phyloP scores from a whole-genome alignment of 1,140 invertebrate species.

The Ericerus pela region DNA sequence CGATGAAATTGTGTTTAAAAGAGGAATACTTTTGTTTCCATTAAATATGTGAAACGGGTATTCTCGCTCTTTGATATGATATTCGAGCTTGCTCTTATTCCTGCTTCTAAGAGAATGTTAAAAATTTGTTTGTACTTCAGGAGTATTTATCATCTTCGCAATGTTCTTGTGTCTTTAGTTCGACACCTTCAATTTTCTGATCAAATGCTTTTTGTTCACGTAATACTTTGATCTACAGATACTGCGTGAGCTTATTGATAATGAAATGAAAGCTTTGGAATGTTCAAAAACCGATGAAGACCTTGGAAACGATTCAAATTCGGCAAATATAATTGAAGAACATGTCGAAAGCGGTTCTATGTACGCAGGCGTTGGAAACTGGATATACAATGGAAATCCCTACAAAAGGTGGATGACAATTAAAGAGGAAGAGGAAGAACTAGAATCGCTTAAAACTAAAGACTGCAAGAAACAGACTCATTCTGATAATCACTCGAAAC shows the following conservation, averaged over 20 bases:
- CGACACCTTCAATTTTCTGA: no score
- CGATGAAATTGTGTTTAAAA: no score
- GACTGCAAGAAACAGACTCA: no score
- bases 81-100: no score
- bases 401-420: conserved; percentile 13
- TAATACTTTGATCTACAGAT: conserved; percentile 3
- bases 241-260: conserved; percentile 14
- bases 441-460: neutral
- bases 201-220: no score
- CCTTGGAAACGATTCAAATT: neutral
- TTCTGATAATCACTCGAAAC: neutral
- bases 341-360: neutral
- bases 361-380: conserved; percentile 10
- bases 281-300: neutral
- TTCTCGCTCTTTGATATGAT: no score
- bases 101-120: no score
- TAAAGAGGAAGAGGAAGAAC: conserved; percentile 12
- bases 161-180: no score
- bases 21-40: no score
- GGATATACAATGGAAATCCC: conserved; percentile 1
- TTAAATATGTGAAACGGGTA: no score
- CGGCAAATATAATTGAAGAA: neutral
- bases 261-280: conserved; percentile 11
- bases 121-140: no score
- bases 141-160: no score